These are phyloP conservation scores for Borostomias antarcticus DNA, from an alignment of 2,797 vertebrate species.

Conservation along the genomic window DNA sequence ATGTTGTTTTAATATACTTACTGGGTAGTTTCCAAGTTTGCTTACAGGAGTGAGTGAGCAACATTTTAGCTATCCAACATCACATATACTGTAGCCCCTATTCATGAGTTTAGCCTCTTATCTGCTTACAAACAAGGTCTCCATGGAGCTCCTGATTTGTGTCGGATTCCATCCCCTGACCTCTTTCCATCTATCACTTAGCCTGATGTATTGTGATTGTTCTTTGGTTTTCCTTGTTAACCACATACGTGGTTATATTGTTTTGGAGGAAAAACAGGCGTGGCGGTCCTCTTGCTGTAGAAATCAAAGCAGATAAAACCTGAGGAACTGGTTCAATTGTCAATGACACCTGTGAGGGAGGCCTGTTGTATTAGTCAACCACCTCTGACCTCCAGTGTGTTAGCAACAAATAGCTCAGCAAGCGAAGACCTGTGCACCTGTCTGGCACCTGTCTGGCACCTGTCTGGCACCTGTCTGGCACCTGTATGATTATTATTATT, in stretches of 20 bases:
- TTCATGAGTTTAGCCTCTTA: not conserved
- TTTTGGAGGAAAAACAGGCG: conserved; percentile 41
- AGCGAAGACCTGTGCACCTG: too few species aligned
- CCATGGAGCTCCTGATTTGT: conserved; percentile 3
- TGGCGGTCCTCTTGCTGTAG: conserved; percentile 20
- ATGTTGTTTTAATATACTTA: not conserved
- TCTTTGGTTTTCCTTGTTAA: not conserved
- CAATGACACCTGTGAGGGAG: conserved; percentile 28
- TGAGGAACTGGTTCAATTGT: conserved; percentile 65
- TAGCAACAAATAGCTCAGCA: not conserved
- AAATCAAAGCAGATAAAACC: conserved; percentile 47
- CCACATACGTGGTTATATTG: conserved; percentile 5
- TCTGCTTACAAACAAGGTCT: not conserved
- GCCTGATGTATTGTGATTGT: not conserved
- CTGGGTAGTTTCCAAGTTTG: not conserved
- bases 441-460: too few species aligned
- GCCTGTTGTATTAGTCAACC: conserved; percentile 15
- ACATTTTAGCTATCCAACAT: too few species aligned
- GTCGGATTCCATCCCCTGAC: not conserved
- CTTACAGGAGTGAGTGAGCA: too few species aligned
- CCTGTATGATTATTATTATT: too few species aligned
- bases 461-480: too few species aligned
- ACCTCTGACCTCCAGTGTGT: not conserved
- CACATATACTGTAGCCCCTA: not conserved
- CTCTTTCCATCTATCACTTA: not conserved